A percentile compares a stretch with the other conserved stretches of the same genome.
phyloP scores from a whole-genome alignment of 92 coral and sea anemone genomes.

The Galaxea fascicularis region DNA sequence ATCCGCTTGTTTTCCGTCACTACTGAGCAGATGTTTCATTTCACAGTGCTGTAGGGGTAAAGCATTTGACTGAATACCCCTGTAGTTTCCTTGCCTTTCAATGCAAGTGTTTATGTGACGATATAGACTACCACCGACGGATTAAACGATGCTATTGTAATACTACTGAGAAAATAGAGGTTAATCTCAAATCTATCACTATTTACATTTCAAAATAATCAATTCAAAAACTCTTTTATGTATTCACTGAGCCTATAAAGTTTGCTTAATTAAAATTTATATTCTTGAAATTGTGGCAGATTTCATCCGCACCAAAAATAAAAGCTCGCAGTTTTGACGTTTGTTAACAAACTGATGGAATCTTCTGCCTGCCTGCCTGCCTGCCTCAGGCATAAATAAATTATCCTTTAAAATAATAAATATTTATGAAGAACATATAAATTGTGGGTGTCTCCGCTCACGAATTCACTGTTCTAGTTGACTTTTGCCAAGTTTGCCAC shows the following conservation, averaged over 20 bases:
- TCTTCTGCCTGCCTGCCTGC: neutral
- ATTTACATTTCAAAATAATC: conserved; percentile 28
- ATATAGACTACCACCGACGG: too few relatives aligned
- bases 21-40: too few relatives aligned
- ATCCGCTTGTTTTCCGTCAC: too few relatives aligned
- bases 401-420: neutral
- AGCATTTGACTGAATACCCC: too few relatives aligned
- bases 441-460: neutral
- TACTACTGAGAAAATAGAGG: neutral
- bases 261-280: neutral
- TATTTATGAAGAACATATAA: neutral
- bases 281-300: conserved; percentile 10
- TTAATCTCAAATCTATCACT: neutral
- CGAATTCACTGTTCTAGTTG: neutral
- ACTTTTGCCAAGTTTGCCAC: neutral
- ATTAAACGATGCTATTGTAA: neutral
- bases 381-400: neutral
- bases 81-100: too few relatives aligned
- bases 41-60: too few relatives aligned
- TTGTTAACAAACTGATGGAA: neutral
- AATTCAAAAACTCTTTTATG: neutral
- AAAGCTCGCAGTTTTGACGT: neutral
- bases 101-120: too few relatives aligned
- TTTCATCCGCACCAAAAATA: neutral
- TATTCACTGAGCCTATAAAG: neutral